Conservation (phyloP, 2,113 vertebrate genomes). For the Megaceryle maxima region DNA sequence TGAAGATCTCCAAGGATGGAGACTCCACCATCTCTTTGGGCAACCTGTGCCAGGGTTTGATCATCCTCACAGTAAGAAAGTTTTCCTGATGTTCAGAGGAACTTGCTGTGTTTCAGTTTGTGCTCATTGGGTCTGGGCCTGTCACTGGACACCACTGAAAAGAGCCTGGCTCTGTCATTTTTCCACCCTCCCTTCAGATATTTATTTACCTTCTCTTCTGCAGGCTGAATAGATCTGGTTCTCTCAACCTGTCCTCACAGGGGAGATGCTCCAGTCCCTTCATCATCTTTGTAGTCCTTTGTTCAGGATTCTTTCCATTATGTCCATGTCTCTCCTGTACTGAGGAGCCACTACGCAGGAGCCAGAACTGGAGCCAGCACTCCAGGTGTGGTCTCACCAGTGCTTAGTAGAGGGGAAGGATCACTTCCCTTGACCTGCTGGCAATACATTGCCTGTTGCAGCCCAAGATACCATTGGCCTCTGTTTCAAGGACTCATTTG, state of each 20-base stretch:
- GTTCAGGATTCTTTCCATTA: background rate
- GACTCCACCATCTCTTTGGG: background rate
- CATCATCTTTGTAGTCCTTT: background rate
- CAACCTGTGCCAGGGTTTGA: background rate
- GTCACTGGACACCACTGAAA: background rate
- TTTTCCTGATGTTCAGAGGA: too few species aligned
- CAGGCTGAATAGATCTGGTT: background rate
- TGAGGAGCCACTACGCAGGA: background rate
- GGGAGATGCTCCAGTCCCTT: background rate
- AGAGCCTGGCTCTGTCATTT: accelerated
- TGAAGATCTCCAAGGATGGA: background rate
- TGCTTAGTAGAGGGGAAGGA: background rate
- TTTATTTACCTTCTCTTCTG: background rate
- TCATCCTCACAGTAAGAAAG: background rate
- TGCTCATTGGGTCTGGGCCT: background rate
- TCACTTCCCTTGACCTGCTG: background rate
- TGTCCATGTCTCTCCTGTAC: background rate
- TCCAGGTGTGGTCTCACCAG: background rate
- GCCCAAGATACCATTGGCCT: background rate
- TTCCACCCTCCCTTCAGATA: background rate
- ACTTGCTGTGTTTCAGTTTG: background rate
- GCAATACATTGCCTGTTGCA: background rate
- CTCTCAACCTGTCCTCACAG: background rate
- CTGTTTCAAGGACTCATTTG: accelerated
- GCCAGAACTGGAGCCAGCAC: background rate